Percentiles rank a stretch among this genome's conserved stretches.
Conservation (phyloP, 2,113 vertebrate genomes). For the Podocnemis expansa region DNA sequence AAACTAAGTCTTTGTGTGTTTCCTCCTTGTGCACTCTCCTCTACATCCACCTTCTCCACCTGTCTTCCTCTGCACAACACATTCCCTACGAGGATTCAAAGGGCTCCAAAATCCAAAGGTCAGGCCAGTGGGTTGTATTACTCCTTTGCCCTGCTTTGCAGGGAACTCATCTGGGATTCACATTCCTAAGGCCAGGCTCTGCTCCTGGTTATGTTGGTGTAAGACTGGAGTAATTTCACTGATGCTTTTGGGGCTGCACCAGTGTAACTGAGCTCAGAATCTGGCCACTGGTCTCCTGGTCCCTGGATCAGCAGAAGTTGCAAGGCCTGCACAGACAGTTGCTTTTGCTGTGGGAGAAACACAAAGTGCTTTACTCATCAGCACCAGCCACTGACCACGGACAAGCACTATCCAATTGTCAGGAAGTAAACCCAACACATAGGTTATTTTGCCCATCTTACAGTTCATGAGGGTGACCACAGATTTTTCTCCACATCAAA, state of each 20-base stretch:
- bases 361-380: constrained; percentile 19
- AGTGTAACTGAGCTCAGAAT: neutral
- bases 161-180: constrained; percentile 25
- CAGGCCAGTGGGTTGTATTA: neutral
- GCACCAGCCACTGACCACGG: neutral
- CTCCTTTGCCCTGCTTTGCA: constrained; percentile 9
- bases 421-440: neutral
- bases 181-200: neutral
- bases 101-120: neutral
- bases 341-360: neutral
- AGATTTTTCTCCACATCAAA: too few species aligned
- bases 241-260: neutral
- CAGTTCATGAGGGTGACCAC: neutral
- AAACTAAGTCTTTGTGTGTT: neutral
- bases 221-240: neutral
- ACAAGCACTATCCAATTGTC: constrained; percentile 13
- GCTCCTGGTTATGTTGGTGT: constrained; percentile 29
- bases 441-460: constrained; percentile 1
- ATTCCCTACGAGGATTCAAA: constrained; percentile 12
- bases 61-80: constrained; percentile 1
- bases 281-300: neutral
- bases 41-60: neutral
- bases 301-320: neutral
- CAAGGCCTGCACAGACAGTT: neutral
- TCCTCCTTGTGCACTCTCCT: neutral